phyloP scores from a whole-genome alignment of 1,140 invertebrate species.

The Neodiprion virginianus region DNA sequence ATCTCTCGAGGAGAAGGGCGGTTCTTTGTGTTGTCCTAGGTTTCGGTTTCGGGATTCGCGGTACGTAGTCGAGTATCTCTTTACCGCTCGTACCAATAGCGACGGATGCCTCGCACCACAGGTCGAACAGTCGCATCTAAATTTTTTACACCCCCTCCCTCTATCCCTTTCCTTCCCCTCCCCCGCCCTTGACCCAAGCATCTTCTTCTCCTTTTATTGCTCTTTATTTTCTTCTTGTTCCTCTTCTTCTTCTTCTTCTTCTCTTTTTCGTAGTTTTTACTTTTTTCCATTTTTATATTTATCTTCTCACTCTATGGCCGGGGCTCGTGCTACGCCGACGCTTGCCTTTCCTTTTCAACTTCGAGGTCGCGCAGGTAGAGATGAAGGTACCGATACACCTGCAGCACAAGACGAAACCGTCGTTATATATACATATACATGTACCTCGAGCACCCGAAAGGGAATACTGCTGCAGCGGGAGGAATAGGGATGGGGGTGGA shows the following conservation, averaged over 20 bases:
- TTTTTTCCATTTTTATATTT: not conserved
- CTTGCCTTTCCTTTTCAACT: not conserved
- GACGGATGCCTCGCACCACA: too few relatives aligned
- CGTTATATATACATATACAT: not conserved
- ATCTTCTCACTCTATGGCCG: not conserved
- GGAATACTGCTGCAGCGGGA: too few relatives aligned
- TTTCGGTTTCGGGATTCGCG: not conserved
- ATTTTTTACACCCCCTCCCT: too few relatives aligned
- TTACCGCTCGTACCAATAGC: too few relatives aligned
- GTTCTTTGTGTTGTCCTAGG: constrained; percentile 6
- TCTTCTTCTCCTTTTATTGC: not conserved
- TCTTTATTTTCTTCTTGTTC: not conserved
- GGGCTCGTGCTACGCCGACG: not conserved
- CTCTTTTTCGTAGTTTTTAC: not conserved
- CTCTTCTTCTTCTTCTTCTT: not conserved
- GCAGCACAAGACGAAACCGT: not conserved
- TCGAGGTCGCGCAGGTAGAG: not conserved
- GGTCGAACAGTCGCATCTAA: too few relatives aligned
- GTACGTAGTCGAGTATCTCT: too few relatives aligned
- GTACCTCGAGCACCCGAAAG: not conserved
- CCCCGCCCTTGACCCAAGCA: too few relatives aligned
- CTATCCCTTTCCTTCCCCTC: too few relatives aligned
- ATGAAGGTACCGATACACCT: not conserved
- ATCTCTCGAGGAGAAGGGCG: constrained; percentile 10
- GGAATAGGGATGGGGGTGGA: too few relatives aligned